phyloP scores from a whole-genome alignment of 1,140 invertebrate genomes.

The Trichonephila clavipes region DNA sequence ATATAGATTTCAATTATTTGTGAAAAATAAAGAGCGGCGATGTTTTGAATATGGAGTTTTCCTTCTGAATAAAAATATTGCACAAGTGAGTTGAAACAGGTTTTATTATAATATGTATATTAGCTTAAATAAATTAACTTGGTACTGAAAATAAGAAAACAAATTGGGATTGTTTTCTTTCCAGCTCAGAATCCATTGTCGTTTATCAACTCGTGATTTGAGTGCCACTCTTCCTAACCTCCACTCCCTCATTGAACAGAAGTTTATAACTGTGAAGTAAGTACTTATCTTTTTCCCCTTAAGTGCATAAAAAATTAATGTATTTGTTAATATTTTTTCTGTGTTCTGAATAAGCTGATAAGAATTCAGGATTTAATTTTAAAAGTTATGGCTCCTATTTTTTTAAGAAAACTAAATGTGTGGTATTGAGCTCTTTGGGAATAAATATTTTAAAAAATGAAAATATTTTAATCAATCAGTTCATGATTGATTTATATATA shows the following conservation, averaged over 20 bases:
- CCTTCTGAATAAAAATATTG: conserved; percentile 93
- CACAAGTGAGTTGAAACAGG: conserved; percentile 83
- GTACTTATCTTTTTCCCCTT: conserved; percentile 22
- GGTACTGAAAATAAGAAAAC: background rate
- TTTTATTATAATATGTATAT: background rate
- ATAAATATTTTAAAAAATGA: no score
- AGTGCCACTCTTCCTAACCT: conserved; percentile 88
- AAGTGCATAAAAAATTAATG: no score
- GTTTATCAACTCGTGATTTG: conserved; percentile 86
- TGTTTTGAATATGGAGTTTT: conserved; percentile 92
- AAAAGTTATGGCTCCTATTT: no score
- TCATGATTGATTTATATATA: no score
- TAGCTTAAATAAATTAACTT: background rate
- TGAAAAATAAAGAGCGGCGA: conserved; percentile 87
- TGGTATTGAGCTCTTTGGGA: no score
- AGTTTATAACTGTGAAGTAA: conserved; percentile 57
- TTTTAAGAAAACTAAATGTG: no score
- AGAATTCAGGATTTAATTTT: no score
- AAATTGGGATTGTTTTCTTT: conserved; percentile 2
- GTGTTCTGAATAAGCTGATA: no score
- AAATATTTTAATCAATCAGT: no score
- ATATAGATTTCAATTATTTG: conserved; percentile 87
- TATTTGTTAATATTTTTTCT: no score
- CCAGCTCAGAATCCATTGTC: conserved; percentile 87
- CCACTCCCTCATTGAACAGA: conserved; percentile 82